Percentiles rank a stretch among this genome's conserved stretches.
Conservation (phyloP, 2,888 invertebrate species). For the Stenichneumon culpator region DNA sequence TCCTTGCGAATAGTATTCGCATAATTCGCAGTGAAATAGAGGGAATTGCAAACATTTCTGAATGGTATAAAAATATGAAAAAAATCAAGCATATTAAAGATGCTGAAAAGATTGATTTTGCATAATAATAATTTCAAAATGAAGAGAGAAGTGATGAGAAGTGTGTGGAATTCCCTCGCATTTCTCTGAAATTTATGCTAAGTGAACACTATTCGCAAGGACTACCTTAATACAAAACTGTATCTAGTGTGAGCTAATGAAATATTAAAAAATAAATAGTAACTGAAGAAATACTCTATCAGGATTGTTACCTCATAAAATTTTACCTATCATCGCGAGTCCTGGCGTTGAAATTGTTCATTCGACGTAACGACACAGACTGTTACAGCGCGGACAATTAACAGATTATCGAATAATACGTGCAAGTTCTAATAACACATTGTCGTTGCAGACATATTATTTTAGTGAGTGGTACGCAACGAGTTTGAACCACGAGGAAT, state of each 20-base stretch:
- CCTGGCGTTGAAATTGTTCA: background rate
- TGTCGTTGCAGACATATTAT: slow-evolving; percentile 28
- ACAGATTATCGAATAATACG: slow-evolving; percentile 15
- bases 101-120: too few species aligned
- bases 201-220: too few species aligned
- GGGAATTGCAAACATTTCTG: too few species aligned
- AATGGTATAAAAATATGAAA: too few species aligned
- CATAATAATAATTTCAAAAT: too few species aligned
- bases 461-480: slow-evolving; percentile 20
- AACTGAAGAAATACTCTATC: background rate
- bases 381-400: background rate
- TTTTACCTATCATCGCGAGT: slow-evolving; percentile 52
- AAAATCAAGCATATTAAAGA: too few species aligned
- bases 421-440: slow-evolving; percentile 29
- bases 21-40: too few species aligned
- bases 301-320: background rate
- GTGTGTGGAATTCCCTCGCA: too few species aligned
- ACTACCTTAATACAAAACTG: background rate
- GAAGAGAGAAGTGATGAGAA: too few species aligned
- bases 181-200: too few species aligned
- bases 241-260: background rate
- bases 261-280: background rate
- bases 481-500: slow-evolving; percentile 31
- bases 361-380: background rate
- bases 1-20: too few species aligned